phyloP scores from a whole-genome alignment of 1,140 invertebrate genomes.

The Scaptomyza hsui region DNA sequence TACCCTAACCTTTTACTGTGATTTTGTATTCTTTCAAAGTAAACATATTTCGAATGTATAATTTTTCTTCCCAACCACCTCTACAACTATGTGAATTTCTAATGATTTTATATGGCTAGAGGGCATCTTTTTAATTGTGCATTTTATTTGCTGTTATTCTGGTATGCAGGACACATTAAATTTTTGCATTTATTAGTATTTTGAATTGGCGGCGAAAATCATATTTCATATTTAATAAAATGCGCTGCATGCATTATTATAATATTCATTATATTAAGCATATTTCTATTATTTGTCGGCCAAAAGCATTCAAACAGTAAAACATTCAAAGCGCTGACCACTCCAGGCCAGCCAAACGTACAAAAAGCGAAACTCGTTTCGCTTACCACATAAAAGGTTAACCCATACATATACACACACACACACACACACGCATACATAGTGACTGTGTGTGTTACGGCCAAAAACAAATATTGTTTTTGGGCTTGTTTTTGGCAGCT shows the following conservation, averaged over 20 bases:
- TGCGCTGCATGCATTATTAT: slow-evolving; percentile 70
- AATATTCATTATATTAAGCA: slow-evolving; percentile 74
- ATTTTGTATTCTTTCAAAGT: no score
- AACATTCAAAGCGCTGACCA: slow-evolving; percentile 65
- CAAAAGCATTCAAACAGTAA: slow-evolving; percentile 55
- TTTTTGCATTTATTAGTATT: slow-evolving; percentile 44
- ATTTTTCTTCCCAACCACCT: no score
- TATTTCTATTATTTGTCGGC: slow-evolving; percentile 63
- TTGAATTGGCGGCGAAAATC: slow-evolving; percentile 63
- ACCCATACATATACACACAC: slow-evolving; percentile 40
- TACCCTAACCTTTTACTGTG: no score
- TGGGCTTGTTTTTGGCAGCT: slow-evolving; percentile 54
- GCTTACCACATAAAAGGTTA: slow-evolving; percentile 74
- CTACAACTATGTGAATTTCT: no score
- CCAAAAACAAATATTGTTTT: slow-evolving; percentile 72
- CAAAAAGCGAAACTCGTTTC: slow-evolving; percentile 69
- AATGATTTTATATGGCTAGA: background rate
- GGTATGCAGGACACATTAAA: background rate
- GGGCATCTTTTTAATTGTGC: background rate
- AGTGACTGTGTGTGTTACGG: slow-evolving; percentile 13
- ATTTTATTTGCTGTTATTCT: background rate
- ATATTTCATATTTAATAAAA: slow-evolving; percentile 81
- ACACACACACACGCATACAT: slow-evolving; percentile 8
- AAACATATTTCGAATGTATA: no score
- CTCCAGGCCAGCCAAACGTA: slow-evolving; percentile 45